A percentile compares a stretch with the other conserved stretches of the same genome.
Conservation (phyloP, 2,113 vertebrate genomes). For the Shinisaurus crocodilurus region DNA sequence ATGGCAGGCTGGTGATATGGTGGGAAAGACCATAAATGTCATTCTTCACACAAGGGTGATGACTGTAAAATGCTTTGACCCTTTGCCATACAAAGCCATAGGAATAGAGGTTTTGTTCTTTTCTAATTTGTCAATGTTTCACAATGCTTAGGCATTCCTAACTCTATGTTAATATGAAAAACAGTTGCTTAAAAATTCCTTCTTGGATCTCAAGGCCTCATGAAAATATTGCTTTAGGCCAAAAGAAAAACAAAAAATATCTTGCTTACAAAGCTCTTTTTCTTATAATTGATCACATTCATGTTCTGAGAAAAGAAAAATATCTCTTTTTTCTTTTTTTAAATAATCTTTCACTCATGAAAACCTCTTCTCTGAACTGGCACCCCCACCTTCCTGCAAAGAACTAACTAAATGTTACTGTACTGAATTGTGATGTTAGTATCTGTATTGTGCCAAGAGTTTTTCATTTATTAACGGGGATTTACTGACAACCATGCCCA, state of each 20-base stretch:
- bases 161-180: slow-evolving; percentile 18
- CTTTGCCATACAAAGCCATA: background rate
- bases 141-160: background rate
- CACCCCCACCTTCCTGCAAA: slow-evolving; percentile 44
- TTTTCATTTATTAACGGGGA: slow-evolving; percentile 33
- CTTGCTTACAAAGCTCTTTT: slow-evolving; percentile 19
- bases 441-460: slow-evolving; percentile 43
- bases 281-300: slow-evolving; percentile 18
- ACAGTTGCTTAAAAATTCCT: slow-evolving; percentile 8
- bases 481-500: slow-evolving; percentile 42
- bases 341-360: slow-evolving; percentile 8
- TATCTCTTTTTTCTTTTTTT: background rate
- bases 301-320: slow-evolving; percentile 44
- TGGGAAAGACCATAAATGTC: background rate
- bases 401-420: slow-evolving; percentile 12
- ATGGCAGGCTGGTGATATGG: background rate
- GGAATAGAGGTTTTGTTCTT: background rate
- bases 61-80: background rate
- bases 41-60: background rate
- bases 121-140: background rate
- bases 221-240: slow-evolving; percentile 38
- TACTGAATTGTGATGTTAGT: slow-evolving; percentile 23
- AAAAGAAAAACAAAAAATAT: slow-evolving; percentile 42
- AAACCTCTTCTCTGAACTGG: background rate
- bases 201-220: slow-evolving; percentile 21